Evolutionary conservation across 2,888 invertebrate species (phyloP).

Genomic region (Hymenopus coronatus): DNA sequence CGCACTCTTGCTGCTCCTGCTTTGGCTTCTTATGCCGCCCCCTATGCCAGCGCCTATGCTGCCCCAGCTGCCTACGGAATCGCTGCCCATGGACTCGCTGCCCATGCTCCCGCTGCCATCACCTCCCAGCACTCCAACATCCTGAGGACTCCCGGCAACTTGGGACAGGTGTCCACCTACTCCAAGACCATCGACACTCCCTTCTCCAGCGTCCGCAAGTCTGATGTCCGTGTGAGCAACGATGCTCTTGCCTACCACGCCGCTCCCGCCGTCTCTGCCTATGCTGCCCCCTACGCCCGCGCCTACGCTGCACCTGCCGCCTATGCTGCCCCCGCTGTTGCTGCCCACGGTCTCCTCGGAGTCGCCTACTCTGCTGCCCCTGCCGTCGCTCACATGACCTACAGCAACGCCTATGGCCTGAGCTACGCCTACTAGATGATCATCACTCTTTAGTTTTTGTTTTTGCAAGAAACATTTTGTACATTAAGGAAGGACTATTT

Average conservation of each 20-base stretch:
- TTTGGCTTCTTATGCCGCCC: constrained; percentile 31
- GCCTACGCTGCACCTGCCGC: constrained; percentile 30
- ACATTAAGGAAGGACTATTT: constrained; percentile 46
- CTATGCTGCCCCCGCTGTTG: constrained; percentile 32
- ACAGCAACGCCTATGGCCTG: constrained; percentile 55
- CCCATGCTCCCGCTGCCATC: constrained; percentile 48
- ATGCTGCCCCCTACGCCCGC: constrained; percentile 37
- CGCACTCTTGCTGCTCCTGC: constrained; percentile 37
- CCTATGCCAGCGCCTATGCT: constrained; percentile 41
- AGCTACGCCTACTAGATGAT: constrained; percentile 48
- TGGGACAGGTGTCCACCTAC: constrained; percentile 64
- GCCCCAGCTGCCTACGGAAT: constrained; percentile 12
- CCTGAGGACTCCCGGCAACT: constrained; percentile 61
- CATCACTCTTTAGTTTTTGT: constrained; percentile 19
- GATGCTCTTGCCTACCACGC: constrained; percentile 49
- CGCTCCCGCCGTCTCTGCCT: constrained; percentile 34
- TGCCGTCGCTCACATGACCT: constrained; percentile 52
- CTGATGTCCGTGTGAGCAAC: constrained; percentile 60
- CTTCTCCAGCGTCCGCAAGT: constrained; percentile 67
- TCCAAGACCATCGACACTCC: constrained; percentile 70
- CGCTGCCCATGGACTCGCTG: constrained; percentile 40
- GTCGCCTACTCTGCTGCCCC: constrained; percentile 39
- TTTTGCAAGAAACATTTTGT: constrained; percentile 40
- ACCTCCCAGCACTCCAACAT: constrained; percentile 54
- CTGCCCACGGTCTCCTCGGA: constrained; percentile 38